Conservation (phyloP, 2,113 vertebrate species). For the Penelope pileata region DNA sequence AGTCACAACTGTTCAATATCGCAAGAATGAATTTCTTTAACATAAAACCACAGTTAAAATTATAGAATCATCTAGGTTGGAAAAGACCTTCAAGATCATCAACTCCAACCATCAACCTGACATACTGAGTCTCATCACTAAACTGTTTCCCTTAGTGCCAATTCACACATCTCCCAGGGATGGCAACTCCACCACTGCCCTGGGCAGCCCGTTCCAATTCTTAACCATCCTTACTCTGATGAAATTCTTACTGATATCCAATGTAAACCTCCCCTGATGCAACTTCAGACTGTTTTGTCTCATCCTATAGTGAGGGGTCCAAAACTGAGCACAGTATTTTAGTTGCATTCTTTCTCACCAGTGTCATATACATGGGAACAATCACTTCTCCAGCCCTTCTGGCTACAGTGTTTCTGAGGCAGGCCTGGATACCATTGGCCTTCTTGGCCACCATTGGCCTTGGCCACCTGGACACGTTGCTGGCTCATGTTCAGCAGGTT, state of each 20-base stretch:
- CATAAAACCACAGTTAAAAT: background rate
- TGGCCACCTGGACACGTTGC: background rate
- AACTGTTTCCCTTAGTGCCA: background rate
- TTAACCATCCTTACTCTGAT: background rate
- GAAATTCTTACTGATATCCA: background rate
- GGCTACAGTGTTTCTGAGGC: background rate
- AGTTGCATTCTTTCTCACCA: background rate
- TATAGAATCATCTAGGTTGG: background rate
- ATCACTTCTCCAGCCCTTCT: background rate
- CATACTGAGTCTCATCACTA: background rate
- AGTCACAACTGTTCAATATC: background rate
- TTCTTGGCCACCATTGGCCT: background rate
- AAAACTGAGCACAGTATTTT: background rate
- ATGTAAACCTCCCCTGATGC: background rate
- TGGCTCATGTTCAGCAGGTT: background rate
- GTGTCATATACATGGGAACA: background rate
- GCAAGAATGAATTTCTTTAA: background rate
- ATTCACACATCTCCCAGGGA: background rate
- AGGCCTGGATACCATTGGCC: background rate
- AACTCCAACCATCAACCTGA: background rate
- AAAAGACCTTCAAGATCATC: background rate
- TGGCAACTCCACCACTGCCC: background rate
- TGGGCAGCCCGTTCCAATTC: background rate
- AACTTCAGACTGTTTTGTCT: background rate
- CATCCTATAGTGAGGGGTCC: background rate